phyloP scores from a whole-genome alignment of 2,888 invertebrate genomes.

The Plagodis dolabraria region DNA sequence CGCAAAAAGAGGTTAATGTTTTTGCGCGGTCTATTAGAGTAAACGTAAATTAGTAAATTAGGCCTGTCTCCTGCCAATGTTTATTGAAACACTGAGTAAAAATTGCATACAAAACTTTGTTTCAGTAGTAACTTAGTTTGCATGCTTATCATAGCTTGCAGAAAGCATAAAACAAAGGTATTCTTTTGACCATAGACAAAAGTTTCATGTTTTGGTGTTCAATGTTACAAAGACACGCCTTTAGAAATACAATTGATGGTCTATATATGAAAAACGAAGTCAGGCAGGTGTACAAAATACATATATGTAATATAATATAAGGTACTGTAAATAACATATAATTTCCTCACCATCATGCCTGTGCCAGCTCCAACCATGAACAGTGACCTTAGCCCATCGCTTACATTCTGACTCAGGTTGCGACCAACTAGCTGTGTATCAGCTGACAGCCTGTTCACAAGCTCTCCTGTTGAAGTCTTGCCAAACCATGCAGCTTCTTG shows the following conservation, averaged over 20 bases:
- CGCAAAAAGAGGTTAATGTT: no score
- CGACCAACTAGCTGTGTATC: constrained; percentile 97
- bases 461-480: constrained; percentile 94
- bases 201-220: not conserved
- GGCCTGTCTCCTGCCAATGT: no score
- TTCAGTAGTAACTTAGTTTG: no score
- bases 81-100: no score
- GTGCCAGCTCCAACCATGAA: constrained; percentile 95
- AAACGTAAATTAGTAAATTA: no score
- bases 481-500: constrained; percentile 98
- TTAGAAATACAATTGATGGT: no score
- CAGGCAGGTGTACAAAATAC: no score
- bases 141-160: no score
- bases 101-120: not conserved
- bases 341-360: constrained; percentile 93
- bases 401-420: constrained; percentile 96
- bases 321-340: no score
- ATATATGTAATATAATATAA: no score
- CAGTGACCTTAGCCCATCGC: constrained; percentile 95
- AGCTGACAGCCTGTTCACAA: constrained; percentile 95
- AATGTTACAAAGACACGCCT: not conserved
- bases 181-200: not conserved
- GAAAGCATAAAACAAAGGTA: not conserved
- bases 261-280: no score
- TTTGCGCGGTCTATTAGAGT: no score